Base-by-base conservation (phyloP, 2,888 invertebrate genomes). In the Harpalus rufipes region DNA sequence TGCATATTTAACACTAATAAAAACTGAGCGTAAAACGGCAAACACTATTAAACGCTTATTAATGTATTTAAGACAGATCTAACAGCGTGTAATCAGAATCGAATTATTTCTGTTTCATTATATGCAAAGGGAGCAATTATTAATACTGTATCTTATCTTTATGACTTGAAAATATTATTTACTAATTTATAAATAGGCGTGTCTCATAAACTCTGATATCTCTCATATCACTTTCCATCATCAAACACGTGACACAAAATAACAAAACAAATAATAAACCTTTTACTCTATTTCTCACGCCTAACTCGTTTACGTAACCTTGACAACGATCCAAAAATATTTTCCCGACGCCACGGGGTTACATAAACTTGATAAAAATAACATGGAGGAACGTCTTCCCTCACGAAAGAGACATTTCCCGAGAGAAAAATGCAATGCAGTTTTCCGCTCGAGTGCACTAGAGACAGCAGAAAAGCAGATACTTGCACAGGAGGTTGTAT, bases 271-370 rank as follows among this genome's bases (percentile, higher is more conserved):
- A 51, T 5, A 44, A 44, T 44, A 44, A 44, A 44, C 44, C 44
- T 5, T 51, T 51, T 51, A 51, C 44, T 51, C 44, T 21, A 25
- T 32, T 6, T 21, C 25, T 63, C 8, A 63, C 32, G 10, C 25
- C 32, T 63, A 25, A 63, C 68, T 39, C 68, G 12, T 14, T 16
- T 41, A 12, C 68, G 68, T 72, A 72, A 41, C 68, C 68, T 72
- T 72, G 68, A 72, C 68, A 72, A 41, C 68, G 68, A 44, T 21
- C 72, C 41, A 44, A 74, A 74, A 74, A 74, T 74, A 74, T 16
- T n/a, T n/a, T 3, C 14, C 1, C 44, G 44, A 44, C 72, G 72
- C 72, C 72, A 74, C n/a, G 39, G 18, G 10, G 16, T 74, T 16
- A 74, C 44, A 12, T 74, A 44, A 74, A 74, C 72, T 41, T 5